A percentile compares a stretch with the other conserved stretches of the same genome.
Evolutionary conservation across 2,113 vertebrate genomes (phyloP).

Genomic region (Taurulus bubalis): DNA sequence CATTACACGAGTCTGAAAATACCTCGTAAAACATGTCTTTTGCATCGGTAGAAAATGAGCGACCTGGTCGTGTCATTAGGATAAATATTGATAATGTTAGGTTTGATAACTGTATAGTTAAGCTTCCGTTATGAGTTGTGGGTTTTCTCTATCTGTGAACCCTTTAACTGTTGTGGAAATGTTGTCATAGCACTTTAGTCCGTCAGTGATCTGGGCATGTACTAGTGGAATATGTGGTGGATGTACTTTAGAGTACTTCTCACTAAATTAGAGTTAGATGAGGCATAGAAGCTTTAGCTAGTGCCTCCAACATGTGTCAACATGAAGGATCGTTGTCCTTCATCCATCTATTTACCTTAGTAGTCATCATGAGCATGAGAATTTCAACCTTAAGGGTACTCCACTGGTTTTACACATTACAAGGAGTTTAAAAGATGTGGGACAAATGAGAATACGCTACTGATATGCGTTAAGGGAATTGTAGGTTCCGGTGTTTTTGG

Average conservation of each 20-base stretch:
- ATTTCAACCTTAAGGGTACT: conserved; percentile 27
- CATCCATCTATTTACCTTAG: background rate
- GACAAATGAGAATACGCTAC: background rate
- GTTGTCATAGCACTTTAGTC: conserved; percentile 48
- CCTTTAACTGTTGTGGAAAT: conserved; percentile 32
- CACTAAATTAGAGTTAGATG: conserved; percentile 25
- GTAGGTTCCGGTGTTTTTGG: background rate
- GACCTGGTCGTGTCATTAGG: conserved; percentile 1
- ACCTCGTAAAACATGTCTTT: conserved; percentile 32
- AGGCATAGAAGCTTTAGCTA: conserved; percentile 6
- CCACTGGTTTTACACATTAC: background rate
- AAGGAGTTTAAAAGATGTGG: background rate
- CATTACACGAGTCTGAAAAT: conserved; percentile 27
- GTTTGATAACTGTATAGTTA: conserved; percentile 30
- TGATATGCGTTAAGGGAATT: background rate
- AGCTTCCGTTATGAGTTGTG: conserved; percentile 19
- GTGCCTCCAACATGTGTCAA: conserved; percentile 17
- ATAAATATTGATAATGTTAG: conserved; percentile 6
- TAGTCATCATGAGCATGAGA: background rate
- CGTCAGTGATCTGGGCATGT: conserved; percentile 46
- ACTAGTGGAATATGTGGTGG: conserved; percentile 15
- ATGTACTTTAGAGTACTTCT: conserved; percentile 2
- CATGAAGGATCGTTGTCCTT: conserved; percentile 11
- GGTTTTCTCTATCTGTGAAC: conserved; percentile 16
- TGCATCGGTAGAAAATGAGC: background rate